A percentile compares a stretch with the other conserved stretches of the same genome.
Evolutionary conservation across 2,888 invertebrate species (phyloP).

Genomic region (Lissocephala sabroskyi): DNA sequence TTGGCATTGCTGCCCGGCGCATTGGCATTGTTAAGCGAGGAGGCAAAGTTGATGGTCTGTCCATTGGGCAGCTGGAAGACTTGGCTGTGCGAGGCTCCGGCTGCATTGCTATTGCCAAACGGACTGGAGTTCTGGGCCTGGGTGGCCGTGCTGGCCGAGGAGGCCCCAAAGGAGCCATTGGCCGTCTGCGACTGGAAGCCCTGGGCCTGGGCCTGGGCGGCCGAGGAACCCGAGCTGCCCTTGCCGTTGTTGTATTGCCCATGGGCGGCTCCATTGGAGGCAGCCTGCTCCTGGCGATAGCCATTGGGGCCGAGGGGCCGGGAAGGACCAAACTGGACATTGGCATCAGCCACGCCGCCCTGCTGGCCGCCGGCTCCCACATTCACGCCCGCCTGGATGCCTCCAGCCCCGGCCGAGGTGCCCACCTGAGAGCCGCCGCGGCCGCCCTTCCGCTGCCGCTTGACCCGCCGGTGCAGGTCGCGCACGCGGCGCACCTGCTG

Average conservation of each 20-base stretch:
- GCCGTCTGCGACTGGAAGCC: constrained; percentile 67
- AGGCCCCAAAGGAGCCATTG: constrained; percentile 68
- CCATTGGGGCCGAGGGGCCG: constrained; percentile 32
- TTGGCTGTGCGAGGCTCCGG: constrained; percentile 70
- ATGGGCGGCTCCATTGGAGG: constrained; percentile 62
- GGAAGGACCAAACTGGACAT: constrained; percentile 33
- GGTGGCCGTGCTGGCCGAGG: constrained; percentile 67
- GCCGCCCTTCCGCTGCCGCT: constrained; percentile 36
- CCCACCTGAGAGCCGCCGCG: constrained; percentile 18
- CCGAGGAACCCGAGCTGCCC: constrained; percentile 57
- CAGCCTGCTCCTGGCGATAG: constrained; percentile 57
- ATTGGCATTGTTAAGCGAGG: constrained; percentile 68
- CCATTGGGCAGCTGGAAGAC: constrained; percentile 71
- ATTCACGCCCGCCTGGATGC: constrained; percentile 37
- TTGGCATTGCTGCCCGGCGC: constrained; percentile 52
- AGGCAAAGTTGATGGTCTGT: constrained; percentile 69
- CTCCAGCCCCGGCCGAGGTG: constrained; percentile 24
- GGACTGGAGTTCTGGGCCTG: constrained; percentile 64
- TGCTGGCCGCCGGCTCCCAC: constrained; percentile 24
- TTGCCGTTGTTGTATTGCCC: constrained; percentile 46
- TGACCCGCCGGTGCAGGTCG: constrained; percentile 53
- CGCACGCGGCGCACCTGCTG: constrained; percentile 40
- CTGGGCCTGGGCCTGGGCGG: constrained; percentile 69
- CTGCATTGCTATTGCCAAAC: constrained; percentile 58
- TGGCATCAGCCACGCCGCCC: constrained; percentile 14